phyloP scores from a whole-genome alignment of 1,140 invertebrate species.

The Musca domestica region DNA sequence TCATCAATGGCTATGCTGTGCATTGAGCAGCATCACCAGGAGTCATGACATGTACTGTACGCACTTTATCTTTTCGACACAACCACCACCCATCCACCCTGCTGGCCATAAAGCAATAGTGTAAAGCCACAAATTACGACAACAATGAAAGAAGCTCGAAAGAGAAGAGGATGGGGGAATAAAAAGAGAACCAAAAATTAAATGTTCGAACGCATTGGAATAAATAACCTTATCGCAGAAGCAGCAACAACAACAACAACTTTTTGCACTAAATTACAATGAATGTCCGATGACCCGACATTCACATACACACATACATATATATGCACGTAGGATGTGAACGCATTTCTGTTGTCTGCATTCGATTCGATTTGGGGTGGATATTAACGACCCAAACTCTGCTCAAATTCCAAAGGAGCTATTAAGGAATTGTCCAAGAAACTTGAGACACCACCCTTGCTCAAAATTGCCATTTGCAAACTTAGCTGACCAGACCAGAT shows the following conservation, averaged over 20 bases:
- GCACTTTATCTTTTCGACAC: not conserved
- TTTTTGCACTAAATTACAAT: slow-evolving; percentile 18
- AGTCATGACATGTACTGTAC: too few species aligned
- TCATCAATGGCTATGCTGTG: too few species aligned
- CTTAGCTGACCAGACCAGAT: too few species aligned
- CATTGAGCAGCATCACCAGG: too few species aligned
- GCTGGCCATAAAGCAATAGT: not conserved
- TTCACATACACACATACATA: not conserved
- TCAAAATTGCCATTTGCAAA: not conserved
- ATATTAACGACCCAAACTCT: slow-evolving; percentile 4
- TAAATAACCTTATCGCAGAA: slow-evolving; percentile 17
- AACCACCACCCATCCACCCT: slow-evolving; percentile 5
- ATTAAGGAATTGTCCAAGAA: slow-evolving; percentile 6
- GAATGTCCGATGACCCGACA: not conserved
- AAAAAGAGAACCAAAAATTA: slow-evolving; percentile 10
- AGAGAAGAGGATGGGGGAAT: too few species aligned
- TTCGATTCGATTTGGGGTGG: not conserved
- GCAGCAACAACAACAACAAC: too few species aligned
- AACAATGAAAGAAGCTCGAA: not conserved
- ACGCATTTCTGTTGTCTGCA: not conserved
- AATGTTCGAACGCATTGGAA: slow-evolving; percentile 7
- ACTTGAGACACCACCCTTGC: not conserved
- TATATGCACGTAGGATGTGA: not conserved
- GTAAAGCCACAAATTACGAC: slow-evolving; percentile 20
- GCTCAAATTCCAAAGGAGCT: not conserved